Base-by-base conservation (phyloP, 2,888 invertebrate genomes). In the Eumacrocentrus americanus region DNA sequence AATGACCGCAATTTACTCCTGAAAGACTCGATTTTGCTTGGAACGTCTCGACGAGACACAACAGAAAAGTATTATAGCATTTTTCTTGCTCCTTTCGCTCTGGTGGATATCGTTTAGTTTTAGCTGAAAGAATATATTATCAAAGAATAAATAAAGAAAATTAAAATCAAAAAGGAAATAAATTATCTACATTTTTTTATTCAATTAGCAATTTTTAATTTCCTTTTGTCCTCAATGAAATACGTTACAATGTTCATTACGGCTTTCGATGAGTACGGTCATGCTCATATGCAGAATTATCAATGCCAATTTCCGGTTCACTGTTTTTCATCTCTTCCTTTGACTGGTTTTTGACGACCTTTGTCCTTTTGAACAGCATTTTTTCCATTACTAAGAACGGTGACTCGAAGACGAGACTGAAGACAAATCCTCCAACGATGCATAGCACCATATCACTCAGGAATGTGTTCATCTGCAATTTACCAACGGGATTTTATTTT, bases 1-100 rank as follows among this genome's bases (percentile, higher is more conserved):
- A 61, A 61, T 63, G 48, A 56, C 60, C 52, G 29, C 58, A 51
- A 61, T 60, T 61, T 61, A 58, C 23, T 51, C 46, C 14, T 14
- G 25, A 54, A 29, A 40, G 53, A 42, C 25, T 44, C 53, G 44
- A 54, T 40, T 44, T 44, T 18, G 42, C 22, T 22, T 20, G 18
- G 4, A 44, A 20, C 44, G 22, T 44, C 44, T 44, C 22, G 20
- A 20, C 20, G 22, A 44, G 44, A 44, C 22, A 44, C 44, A 11
- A 44, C 44, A 3, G 22, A 44, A 44, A 18, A 22, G 18, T 29
- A 29, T 6, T 29, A 6, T 29, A 6, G 4, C 9, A 6, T 29
- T 29, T 29, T 29, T 29, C 29, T 29, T 6, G 9, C 9, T 29
- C 29, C 9, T 29, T 29, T 29, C 5, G 29, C 29, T 9, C 29